phyloP scores from a whole-genome alignment of 2,797 vertebrate species.

The Apogon hyalosoma region DNA sequence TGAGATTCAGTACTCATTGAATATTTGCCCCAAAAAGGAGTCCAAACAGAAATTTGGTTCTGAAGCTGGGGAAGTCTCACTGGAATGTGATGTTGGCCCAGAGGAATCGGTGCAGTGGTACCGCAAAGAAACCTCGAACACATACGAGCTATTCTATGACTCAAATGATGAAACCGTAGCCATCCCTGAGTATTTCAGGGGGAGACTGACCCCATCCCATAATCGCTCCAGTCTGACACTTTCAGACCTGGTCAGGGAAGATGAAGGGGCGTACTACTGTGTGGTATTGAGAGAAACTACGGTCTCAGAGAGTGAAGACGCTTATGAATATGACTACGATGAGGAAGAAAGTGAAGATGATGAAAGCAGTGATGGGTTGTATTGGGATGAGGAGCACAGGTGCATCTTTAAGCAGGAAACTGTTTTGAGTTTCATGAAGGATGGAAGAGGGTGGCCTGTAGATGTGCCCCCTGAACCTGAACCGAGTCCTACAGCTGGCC shows the following conservation, averaged over 20 bases:
- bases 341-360: neutral
- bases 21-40: constrained; percentile 63
- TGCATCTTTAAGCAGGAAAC: constrained; percentile 74
- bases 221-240: constrained; percentile 54
- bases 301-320: neutral
- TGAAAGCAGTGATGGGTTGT: fast-evolving
- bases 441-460: fast-evolving
- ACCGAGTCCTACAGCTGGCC: neutral
- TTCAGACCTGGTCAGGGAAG: constrained; percentile 28
- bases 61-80: constrained; percentile 7
- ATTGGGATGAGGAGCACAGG: neutral
- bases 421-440: neutral
- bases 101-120: constrained; percentile 73
- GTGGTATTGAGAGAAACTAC: constrained; percentile 31
- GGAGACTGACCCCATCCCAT: constrained; percentile 48
- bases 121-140: constrained; percentile 14
- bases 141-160: constrained; percentile 58
- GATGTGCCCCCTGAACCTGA: fast-evolving
- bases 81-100: constrained; percentile 54
- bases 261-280: constrained; percentile 72
- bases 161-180: constrained; percentile 21
- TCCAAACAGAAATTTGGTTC: neutral
- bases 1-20: constrained; percentile 61
- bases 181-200: constrained; percentile 55
- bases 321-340: neutral